Conservation (phyloP, 2,113 vertebrate species). For the Tetrao urogallus region DNA sequence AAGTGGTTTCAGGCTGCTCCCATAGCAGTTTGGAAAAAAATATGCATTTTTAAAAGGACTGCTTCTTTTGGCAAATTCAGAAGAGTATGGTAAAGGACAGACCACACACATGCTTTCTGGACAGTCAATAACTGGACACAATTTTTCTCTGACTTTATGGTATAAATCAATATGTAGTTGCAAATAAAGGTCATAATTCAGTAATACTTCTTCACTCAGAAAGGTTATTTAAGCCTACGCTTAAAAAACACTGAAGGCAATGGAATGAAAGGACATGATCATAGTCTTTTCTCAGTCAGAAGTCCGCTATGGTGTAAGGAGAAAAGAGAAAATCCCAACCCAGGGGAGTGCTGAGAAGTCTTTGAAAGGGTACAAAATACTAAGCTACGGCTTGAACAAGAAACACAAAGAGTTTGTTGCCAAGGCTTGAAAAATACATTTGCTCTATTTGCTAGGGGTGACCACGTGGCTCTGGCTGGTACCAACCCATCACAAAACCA, state of each 20-base stretch:
- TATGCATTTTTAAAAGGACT: not conserved
- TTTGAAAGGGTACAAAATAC: not conserved
- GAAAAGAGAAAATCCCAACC: not conserved
- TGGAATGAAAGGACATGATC: not conserved
- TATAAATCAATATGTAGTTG: not conserved
- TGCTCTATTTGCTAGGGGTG: not conserved
- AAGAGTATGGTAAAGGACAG: not conserved
- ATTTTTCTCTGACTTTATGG: not conserved
- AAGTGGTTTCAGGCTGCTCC: conserved; percentile 24
- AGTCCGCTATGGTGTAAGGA: not conserved
- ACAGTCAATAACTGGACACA: not conserved
- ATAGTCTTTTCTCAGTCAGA: not conserved
- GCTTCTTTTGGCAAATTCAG: conserved; percentile 5
- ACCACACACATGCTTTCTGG: conserved; percentile 4
- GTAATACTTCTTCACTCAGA: accelerated
- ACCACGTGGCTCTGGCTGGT: not conserved
- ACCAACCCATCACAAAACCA: accelerated
- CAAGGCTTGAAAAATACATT: not conserved
- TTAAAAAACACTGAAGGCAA: not conserved
- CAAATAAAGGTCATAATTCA: conserved; percentile 1
- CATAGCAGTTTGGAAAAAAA: conserved; percentile 43
- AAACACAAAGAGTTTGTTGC: not conserved
- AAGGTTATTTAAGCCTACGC: not conserved
- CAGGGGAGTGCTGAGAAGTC: not conserved
- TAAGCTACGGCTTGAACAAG: not conserved